These are phyloP conservation scores for Machaerirhynchus nigripectus DNA, from an alignment of 2,113 vertebrate genomes.

Conservation along the genomic window DNA sequence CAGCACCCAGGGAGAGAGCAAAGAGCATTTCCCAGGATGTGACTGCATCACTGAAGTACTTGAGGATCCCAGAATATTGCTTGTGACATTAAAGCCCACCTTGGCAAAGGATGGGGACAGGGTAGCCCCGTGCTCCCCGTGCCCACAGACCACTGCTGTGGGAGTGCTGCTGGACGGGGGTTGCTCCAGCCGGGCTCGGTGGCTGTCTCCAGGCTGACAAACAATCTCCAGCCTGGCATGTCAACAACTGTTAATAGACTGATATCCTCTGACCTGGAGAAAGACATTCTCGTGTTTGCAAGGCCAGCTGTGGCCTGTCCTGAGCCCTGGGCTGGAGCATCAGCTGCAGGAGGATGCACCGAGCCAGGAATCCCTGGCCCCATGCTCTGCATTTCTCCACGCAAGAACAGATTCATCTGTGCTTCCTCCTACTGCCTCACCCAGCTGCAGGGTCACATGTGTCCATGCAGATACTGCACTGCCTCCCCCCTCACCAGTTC, in stretches of 20 bases:
- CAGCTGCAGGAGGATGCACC: accelerated
- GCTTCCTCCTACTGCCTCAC: neutral
- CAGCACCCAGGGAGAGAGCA: neutral
- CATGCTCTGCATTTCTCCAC: accelerated
- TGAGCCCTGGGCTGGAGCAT: neutral
- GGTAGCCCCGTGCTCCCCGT: accelerated
- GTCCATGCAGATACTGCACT: accelerated
- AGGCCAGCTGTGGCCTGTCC: neutral
- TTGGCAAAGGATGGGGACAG: neutral
- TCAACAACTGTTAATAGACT: neutral
- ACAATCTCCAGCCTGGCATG: neutral
- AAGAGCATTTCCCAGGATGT: neutral
- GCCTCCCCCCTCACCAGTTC: neutral
- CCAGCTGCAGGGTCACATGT: accelerated
- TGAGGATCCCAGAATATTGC: neutral
- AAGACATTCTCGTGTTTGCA: neutral
- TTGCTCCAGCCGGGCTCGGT: accelerated
- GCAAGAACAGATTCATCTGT: neutral
- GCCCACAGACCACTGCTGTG: too few species aligned
- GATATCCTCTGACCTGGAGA: neutral
- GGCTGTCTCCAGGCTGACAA: neutral
- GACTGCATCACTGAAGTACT: neutral
- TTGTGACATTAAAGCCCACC: neutral
- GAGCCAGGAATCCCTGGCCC: accelerated
- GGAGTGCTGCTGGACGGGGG: accelerated